These are phyloP conservation scores for Apodemia zela DNA, from an alignment of 2,888 invertebrate genomes.

Conservation along the genomic window DNA sequence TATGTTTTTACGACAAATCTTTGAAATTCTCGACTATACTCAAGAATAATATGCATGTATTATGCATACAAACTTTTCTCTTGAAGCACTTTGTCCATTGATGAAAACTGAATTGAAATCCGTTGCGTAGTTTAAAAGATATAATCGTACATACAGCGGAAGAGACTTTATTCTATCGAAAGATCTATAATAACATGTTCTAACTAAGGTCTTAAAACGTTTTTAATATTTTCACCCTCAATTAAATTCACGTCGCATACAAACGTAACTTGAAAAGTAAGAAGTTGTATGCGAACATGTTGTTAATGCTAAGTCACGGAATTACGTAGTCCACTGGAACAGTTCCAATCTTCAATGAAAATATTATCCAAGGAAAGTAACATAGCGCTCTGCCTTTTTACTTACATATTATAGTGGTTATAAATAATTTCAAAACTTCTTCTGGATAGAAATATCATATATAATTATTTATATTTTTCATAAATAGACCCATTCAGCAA, in stretches of 20 bases:
- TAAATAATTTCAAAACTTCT: not conserved
- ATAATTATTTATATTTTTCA: too few relatives aligned
- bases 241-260: not conserved
- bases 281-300: not conserved
- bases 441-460: not conserved
- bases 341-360: not conserved
- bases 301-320: not conserved
- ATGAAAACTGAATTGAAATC: not conserved
- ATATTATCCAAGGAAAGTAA: not conserved
- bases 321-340: not conserved
- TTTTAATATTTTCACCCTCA: not conserved
- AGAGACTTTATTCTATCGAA: too few relatives aligned
- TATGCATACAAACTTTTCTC: too few relatives aligned
- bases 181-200: not conserved
- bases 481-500: too few relatives aligned
- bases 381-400: too few relatives aligned
- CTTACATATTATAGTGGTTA: not conserved
- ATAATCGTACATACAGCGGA: not conserved
- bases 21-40: too few relatives aligned
- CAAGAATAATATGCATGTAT: too few relatives aligned
- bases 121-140: not conserved
- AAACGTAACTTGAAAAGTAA: not conserved
- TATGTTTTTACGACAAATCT: too few relatives aligned
- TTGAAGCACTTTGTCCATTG: not conserved
- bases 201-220: not conserved